phyloP scores from a whole-genome alignment of 30 jellyfish, hydroid and myxozoan species.

The Aurelia aurita complex sp. Pacific region DNA sequence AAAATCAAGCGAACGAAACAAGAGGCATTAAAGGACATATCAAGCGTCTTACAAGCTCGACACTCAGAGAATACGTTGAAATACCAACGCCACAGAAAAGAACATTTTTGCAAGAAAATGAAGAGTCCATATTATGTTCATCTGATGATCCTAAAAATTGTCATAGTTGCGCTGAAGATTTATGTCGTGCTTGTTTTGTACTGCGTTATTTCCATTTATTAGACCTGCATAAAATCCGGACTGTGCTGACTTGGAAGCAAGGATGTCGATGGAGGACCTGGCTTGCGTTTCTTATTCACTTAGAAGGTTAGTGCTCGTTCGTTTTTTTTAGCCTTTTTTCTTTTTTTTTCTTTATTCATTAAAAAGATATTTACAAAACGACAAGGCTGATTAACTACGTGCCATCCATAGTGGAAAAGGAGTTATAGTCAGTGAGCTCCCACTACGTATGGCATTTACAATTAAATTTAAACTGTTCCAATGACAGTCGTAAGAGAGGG shows the following conservation, averaged over 20 bases:
- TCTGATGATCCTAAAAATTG: constrained; percentile 64
- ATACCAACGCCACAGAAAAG: constrained; percentile 31
- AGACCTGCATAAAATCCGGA: constrained; percentile 72
- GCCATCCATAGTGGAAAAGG: too few species aligned
- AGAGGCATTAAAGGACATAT: not conserved
- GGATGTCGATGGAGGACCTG: constrained; percentile 98
- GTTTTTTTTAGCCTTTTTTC: too few species aligned
- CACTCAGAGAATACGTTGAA: constrained; percentile 43
- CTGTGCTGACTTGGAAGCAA: constrained; percentile 75
- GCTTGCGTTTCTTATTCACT: constrained; percentile 78
- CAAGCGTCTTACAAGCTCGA: constrained; percentile 10
- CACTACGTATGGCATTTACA: too few species aligned
- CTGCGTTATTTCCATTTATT: constrained; percentile 75
- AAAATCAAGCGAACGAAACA: not conserved
- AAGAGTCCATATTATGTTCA: constrained; percentile 48
- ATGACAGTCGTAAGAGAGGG: too few species aligned
- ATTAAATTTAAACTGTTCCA: too few species aligned
- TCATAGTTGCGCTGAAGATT: constrained; percentile 71
- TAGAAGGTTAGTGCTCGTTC: constrained; percentile 60
- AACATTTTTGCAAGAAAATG: constrained; percentile 19
- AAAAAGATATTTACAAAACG: too few species aligned
- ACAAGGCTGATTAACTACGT: too few species aligned
- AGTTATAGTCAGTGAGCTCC: too few species aligned
- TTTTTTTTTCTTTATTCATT: too few species aligned
- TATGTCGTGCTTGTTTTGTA: constrained; percentile 91